Evolutionary conservation across 2,113 vertebrate genomes (phyloP).

Genomic region (Pseudorasbora parva): DNA sequence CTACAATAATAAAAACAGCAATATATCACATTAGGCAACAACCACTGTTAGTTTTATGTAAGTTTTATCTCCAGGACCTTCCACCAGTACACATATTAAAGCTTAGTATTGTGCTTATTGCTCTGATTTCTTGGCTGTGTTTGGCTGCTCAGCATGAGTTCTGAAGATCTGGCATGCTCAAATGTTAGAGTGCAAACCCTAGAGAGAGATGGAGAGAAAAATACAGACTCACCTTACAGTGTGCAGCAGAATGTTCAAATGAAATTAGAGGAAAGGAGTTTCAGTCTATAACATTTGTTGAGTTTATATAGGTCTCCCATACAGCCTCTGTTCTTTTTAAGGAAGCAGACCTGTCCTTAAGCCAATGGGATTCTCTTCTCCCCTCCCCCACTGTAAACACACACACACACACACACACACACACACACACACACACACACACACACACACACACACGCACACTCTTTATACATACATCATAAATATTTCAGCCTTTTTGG

Average conservation of each 20-base stretch:
- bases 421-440: neutral
- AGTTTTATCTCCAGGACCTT: neutral
- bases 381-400: neutral
- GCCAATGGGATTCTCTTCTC: slow-evolving; percentile 40
- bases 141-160: neutral
- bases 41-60: neutral
- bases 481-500: neutral
- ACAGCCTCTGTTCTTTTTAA: slow-evolving; percentile 41
- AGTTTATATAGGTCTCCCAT: slow-evolving; percentile 53
- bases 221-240: slow-evolving; percentile 54
- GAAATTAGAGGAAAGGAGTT: slow-evolving; percentile 8
- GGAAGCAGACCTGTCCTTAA: slow-evolving; percentile 39
- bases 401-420: neutral
- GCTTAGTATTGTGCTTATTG: neutral
- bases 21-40: neutral
- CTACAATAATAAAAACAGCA: neutral
- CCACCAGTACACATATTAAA: neutral
- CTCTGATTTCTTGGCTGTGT: neutral
- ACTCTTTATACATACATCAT: too few species aligned
- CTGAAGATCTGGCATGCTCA: neutral
- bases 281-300: slow-evolving; percentile 28
- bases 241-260: slow-evolving; percentile 3
- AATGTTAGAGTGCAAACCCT: slow-evolving; percentile 12
- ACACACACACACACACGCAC: neutral
- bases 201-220: slow-evolving; percentile 32